Percentiles rank a stretch among this genome's conserved stretches.
Evolutionary conservation across 2,888 invertebrate genomes (phyloP).

Genomic region (Drosophila emarginata): DNA sequence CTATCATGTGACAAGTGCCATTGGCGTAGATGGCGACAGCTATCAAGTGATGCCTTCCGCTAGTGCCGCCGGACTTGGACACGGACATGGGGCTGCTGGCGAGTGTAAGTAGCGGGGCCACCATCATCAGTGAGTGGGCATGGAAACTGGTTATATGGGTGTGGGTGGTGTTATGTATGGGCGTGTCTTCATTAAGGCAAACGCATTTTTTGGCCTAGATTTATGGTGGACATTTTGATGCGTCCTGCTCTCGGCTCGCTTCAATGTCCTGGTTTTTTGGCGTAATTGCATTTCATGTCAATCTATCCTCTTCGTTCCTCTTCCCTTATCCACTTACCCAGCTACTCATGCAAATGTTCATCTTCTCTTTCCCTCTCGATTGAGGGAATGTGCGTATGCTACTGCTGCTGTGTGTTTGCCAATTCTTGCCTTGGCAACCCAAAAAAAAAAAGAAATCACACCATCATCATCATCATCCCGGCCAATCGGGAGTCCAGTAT

Average conservation of each 20-base stretch:
- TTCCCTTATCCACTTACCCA: constrained; percentile 3
- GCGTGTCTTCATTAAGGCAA: constrained; percentile 58
- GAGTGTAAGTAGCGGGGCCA: constrained; percentile 76
- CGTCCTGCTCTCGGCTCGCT: constrained; percentile 31
- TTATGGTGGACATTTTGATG: constrained; percentile 74
- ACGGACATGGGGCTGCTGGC: constrained; percentile 56
- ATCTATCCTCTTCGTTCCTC: constrained; percentile 46
- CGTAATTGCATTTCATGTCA: constrained; percentile 77
- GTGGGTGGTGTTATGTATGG: constrained; percentile 1
- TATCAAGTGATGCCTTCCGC: constrained; percentile 79
- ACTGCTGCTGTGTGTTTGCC: constrained; percentile 2
- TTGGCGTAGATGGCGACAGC: constrained; percentile 79
- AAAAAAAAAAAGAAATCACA: constrained; percentile 65
- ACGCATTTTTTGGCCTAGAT: constrained; percentile 60
- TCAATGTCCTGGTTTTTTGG: constrained; percentile 32
- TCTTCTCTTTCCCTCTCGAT: neutral
- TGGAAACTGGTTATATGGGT: constrained; percentile 32
- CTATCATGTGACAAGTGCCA: constrained; percentile 80
- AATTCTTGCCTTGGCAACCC: constrained; percentile 45
- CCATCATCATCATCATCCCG: constrained; percentile 47
- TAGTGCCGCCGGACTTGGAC: constrained; percentile 51
- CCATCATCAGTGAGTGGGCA: constrained; percentile 11
- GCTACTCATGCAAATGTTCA: constrained; percentile 57
- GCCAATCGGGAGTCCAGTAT: constrained; percentile 24
- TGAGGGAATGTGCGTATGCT: neutral